Evolutionary conservation across 2,113 vertebrate genomes (phyloP), one percentile per base, ranked within the genome.

Genomic region (Piprites chloris): DNA sequence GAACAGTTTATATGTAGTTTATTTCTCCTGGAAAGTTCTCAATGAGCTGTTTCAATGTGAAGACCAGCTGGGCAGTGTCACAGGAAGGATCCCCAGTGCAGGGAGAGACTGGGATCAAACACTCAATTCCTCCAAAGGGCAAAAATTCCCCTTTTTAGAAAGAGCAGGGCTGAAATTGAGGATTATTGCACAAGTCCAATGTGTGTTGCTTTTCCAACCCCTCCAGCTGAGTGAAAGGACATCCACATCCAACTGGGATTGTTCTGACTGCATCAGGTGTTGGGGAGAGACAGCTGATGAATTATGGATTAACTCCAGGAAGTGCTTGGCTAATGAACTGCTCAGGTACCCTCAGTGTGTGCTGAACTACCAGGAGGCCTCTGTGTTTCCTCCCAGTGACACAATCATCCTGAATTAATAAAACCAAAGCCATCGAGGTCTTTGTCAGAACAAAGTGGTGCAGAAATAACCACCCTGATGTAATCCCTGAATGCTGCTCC

Each of bases 171-270:
- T 3, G 4, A 76, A 87, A 82, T 20, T 0, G 0, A 46, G 35
- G 49, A n/a, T 63, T 52, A 15, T 0, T 12, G 67, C 42, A 28
- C 30, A 32, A 39, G 42, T 2, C 16, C 2, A 2, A 26, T 0
- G 18, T 1, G 2, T 6, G 14, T 0, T 56, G 52, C 52, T 42
- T 85, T 50, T 27, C 58, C 62, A 67, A 24, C 3, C 37, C 56
- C 53, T 83, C 49, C 44, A 41, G 62, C 56, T 35, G 37, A 71
- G 75, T 7, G 3, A 37, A 67, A 33, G 47, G 71, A 71, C 2
- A 5, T 5, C 30, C 15, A 26, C 62, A 32, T 6, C 53, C 7
- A 3, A 2, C n/a, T 3, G 5, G 44, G 42, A 62, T n/a, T 9
- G 3, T 15, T 75, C 66, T 16, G 24, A 61, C 44, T 30, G 35